A percentile compares a stretch with the other conserved stretches of the same genome.
Conservation (phyloP, 2,113 vertebrate species). For the Myiagra hebetior region DNA sequence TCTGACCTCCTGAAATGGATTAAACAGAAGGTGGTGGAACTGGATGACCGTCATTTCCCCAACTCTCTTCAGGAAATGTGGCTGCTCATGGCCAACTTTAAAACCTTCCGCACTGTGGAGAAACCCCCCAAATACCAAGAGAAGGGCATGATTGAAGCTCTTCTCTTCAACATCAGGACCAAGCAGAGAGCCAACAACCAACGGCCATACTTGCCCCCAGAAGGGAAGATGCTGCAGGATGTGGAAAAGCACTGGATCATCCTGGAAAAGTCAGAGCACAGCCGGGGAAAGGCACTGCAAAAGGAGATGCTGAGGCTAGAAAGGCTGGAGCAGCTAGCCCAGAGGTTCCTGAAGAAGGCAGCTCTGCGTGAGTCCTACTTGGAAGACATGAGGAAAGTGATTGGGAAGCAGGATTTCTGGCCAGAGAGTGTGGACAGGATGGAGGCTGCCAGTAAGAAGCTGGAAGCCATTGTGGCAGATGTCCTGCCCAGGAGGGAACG, state of each 20-base stretch:
- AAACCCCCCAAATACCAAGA: slow-evolving; percentile 89
- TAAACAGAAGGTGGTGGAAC: slow-evolving; percentile 76
- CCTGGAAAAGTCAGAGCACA: slow-evolving; percentile 78
- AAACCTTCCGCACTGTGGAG: slow-evolving; percentile 83
- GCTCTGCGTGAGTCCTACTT: slow-evolving; percentile 82
- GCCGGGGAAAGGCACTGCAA: slow-evolving; percentile 73
- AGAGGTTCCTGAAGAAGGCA: slow-evolving; percentile 83
- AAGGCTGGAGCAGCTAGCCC: slow-evolving; percentile 83
- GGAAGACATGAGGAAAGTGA: slow-evolving; percentile 75
- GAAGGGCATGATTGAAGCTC: slow-evolving; percentile 82
- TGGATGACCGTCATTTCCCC: slow-evolving; percentile 81
- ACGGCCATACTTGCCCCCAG: slow-evolving; percentile 75
- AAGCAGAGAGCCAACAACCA: slow-evolving; percentile 83
- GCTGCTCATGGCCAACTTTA: slow-evolving; percentile 80
- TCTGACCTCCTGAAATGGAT: slow-evolving; percentile 85
- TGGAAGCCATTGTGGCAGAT: slow-evolving; percentile 83
- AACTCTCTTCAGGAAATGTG: slow-evolving; percentile 83
- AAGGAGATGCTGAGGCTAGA: slow-evolving; percentile 80
- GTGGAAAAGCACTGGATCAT: slow-evolving; percentile 81
- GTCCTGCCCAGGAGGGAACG: slow-evolving; percentile 81
- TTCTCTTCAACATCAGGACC: slow-evolving; percentile 83
- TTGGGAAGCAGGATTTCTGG: slow-evolving; percentile 73
- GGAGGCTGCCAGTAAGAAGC: slow-evolving; percentile 75
- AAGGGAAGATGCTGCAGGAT: slow-evolving; percentile 77
- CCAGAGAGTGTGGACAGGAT: slow-evolving; percentile 63